Base-by-base conservation (phyloP, 2,113 vertebrate genomes). In the Ochotona princeps region DNA sequence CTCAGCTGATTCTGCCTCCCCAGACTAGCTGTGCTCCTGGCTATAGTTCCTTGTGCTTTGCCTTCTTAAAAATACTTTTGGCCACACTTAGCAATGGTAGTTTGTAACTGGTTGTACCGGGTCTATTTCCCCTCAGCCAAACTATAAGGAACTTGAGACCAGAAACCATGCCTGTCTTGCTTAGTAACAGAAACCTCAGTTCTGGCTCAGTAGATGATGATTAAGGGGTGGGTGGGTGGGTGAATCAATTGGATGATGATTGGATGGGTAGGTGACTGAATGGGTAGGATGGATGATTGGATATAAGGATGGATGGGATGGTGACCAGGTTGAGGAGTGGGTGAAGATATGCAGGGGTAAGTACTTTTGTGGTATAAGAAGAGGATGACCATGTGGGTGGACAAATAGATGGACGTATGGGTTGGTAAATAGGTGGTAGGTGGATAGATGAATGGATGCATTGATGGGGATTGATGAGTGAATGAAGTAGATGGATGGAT, bases 91-190 rank as follows among this genome's bases (percentile, higher is more conserved):
- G 30, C 87, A 75, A 25, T 44, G 44, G 14, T 44, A 51, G 47
- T 67, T 78, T 18, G 32, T 23, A 47, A 8, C 69, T 82, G 51
- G 23, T 61, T 61, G 11, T 69, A 3, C 26, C 30, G 30, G 28
- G 25, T 32, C 25, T 88, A 30, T 89, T 60, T 92, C n/a, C 73
- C 87, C 72, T 89, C 63, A n/a, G 44, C 61, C 61, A 54, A 26
- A 63, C 60, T 51, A 2, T 32, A 25, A 80, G 67, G n/a, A 54
- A 8, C 47, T 73, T 69, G 73, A 66, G n/a, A 84, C 12, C 51
- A 28, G 51, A 28, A 5, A 80, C 47, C 14, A 0, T 18, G 20
- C 47, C 61, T 73, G 7, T 89, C n/a, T 89, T 79, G 18, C 63
- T 83, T 61, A 91, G 49, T 18, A 49, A 35, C 25, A 83, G 63